Base-by-base conservation (phyloP, 1,140 invertebrate genomes). In the Platyscapa corneri region DNA sequence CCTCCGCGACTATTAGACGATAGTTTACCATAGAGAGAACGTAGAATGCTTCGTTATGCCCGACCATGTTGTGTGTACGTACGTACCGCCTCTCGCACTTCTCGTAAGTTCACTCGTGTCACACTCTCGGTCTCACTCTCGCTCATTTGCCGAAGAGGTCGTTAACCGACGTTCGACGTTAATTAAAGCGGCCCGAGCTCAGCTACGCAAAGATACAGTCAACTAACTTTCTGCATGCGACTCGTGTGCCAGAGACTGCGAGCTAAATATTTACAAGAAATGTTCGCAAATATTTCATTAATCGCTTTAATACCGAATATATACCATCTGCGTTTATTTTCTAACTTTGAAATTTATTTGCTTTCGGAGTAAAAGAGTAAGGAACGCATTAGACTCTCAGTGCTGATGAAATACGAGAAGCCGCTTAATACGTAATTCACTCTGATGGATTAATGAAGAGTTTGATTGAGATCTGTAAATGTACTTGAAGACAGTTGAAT, bases 101-200 rank as follows among this genome's bases (percentile, higher is more conserved):
- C 88, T 84, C 76, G 76, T 83, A 78, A 88, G 87, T 88, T 87
- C 83, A 75, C 87, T 88, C 82, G 80, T 83, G 80, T 85, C 85
- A 86, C 56, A 78, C 60, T 82, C 46, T 82, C 32, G 78, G 83
- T 87, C 84, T 86, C 79, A 75, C 49, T 78, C 76, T 83, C 78
- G 83, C 85, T 88, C 83, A 64, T 76, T 78, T 79, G 82, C 37
- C 74, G 46, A 67, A 27, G 75, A 42, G 86, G 86, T 88, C 86
- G 88, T 89, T 88, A 89, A 88, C 86, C 89, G 86, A 85, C 86
- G 87, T 88, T 87, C 80, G 86, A 88, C 88, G 88, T 88, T 88
- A 89, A 89, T 89, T 88, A 89, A 88, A 86, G 86, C 84, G 79
- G 74, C 86, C 76, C 84, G 82, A 39, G 37, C 34, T n/a, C n/a